Evolutionary conservation across 1,140 invertebrate species (phyloP), one percentile per base, ranked within the genome.

Genomic region (Popillia japonica): DNA sequence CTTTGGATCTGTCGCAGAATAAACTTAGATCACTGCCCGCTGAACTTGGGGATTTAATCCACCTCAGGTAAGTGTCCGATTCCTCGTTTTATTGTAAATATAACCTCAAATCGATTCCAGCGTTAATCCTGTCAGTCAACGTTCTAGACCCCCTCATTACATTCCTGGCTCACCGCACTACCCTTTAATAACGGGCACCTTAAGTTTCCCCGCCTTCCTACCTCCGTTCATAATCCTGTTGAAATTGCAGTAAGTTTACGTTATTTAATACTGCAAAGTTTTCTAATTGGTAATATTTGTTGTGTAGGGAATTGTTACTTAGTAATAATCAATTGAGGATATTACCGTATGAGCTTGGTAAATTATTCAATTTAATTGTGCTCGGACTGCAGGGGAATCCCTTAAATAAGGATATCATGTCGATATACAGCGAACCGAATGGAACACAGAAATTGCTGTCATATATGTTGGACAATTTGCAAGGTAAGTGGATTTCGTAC

Each of bases 261-360:
- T 23, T n/a, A 20, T 74, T 14, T 40, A 0, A 2, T 40, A 11
- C 40, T 73, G 27, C 27, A 9, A 22, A 3, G 0, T 59, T 34
- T 34, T 34, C 48, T 59, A 61, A 64, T 14, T 34, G 27, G 27
- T 9, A 0, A 22, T 44, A 22, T 75, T 59, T 76, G 48, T 41
- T 68, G 92, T 92, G 22, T 88, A 96, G 96, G 88, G 98, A 99
- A 89, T 90, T 99, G 81, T 91, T 97, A 83, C 90, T 99, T 76
- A 96, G 96, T 87, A 94, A 99, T 89, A 99, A 99, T 89, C 94
- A 93, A 85, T 90, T 99, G 80, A 91, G 97, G 73, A 92, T 94
- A 80, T 90, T 99, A 83, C 98, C 98, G 2, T 99, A 96, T 88
- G 98, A 99, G 88, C 90, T 99, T 83, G 98, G 98, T 80, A 98